phyloP scores from a whole-genome alignment of 2,888 invertebrate species.

The Elaeidobius kamerunicus region DNA sequence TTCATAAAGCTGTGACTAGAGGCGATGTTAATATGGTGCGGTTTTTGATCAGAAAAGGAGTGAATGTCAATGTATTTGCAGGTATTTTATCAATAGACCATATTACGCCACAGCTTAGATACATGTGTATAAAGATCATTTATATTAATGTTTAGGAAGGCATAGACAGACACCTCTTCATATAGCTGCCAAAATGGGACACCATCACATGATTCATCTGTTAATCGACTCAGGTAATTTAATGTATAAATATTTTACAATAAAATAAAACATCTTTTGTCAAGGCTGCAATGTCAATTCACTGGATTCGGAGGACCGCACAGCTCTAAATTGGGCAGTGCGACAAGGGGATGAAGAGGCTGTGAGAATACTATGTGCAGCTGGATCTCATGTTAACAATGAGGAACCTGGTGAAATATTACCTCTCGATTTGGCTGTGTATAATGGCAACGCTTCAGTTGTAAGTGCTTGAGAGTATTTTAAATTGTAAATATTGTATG shows the following conservation, averaged over 20 bases:
- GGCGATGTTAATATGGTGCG: slow-evolving; percentile 58
- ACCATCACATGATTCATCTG: slow-evolving; percentile 50
- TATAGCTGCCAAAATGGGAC: slow-evolving; percentile 43
- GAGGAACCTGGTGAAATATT: slow-evolving; percentile 71
- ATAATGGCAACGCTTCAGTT: slow-evolving; percentile 56
- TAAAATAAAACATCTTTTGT: too few relatives aligned
- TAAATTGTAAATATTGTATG: not conserved
- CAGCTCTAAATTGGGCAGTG: slow-evolving; percentile 51
- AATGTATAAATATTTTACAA: too few relatives aligned
- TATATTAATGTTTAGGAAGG: slow-evolving; percentile 32
- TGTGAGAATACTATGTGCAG: slow-evolving; percentile 52
- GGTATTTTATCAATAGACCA: too few relatives aligned
- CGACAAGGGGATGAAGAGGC: slow-evolving; percentile 47
- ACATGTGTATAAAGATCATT: too few relatives aligned
- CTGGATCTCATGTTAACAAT: slow-evolving; percentile 62
- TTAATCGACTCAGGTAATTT: slow-evolving; percentile 44
- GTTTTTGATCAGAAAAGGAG: slow-evolving; percentile 34
- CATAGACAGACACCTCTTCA: slow-evolving; percentile 50
- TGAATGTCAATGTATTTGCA: slow-evolving; percentile 46
- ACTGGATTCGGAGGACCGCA: slow-evolving; percentile 49
- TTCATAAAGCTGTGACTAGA: slow-evolving; percentile 63
- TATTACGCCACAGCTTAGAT: too few relatives aligned
- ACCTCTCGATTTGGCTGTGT: slow-evolving; percentile 68
- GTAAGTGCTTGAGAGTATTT: slow-evolving; percentile 45
- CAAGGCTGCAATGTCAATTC: slow-evolving; percentile 63